Base-by-base conservation (phyloP, 2,113 vertebrate species). In the Promerops cafer region DNA sequence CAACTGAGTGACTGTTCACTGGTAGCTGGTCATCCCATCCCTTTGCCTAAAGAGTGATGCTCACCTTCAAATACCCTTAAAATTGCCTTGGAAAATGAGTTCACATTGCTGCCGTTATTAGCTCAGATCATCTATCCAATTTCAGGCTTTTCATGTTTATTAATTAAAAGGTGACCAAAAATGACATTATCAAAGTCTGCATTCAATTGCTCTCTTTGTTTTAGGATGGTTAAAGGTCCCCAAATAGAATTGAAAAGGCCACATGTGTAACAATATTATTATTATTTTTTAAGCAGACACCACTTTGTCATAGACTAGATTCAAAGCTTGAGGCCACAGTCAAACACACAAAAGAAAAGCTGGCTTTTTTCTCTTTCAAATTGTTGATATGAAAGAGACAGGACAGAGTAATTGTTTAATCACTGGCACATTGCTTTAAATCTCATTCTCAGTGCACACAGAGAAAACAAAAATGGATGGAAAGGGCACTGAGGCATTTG, bases 401-500 rank as follows among this genome's bases (percentile, higher is more conserved):
- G 91, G 83, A 84, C 56, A 89, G 90, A 90, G 61, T 94, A 96
- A 95, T 94, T 97, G 87, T 96, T 96, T 97, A 96, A 97, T 95
- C 94, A 95, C 91, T 79, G 89, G 90, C 89, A 94, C 89, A 66
- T 64, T 92, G 57, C 93, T 97, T 96, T 94, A 90, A 91, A 96
- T 94, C 85, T 95, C 93, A 96, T 94, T 96, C 94, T 95, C 93
- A 84, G 85, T 2, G 30, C 93, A 95, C 61, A 79, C 27, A 89
- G 74, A 76, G 90, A 95, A 96, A 96, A 93, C 84, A 96, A 90
- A 96, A 93, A 93, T 89, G 88, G 87, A 95, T 84, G 80, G 93
- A 97, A 97, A 97, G 96, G 96, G 93, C 94, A 97, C 77, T 47
- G 92, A 96, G 88, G 93, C 95, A 97, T 97, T 97, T 96, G 93